These are phyloP conservation scores for Drosophila koepferae DNA, from an alignment of 2,888 invertebrate species.

Conservation along the genomic window DNA sequence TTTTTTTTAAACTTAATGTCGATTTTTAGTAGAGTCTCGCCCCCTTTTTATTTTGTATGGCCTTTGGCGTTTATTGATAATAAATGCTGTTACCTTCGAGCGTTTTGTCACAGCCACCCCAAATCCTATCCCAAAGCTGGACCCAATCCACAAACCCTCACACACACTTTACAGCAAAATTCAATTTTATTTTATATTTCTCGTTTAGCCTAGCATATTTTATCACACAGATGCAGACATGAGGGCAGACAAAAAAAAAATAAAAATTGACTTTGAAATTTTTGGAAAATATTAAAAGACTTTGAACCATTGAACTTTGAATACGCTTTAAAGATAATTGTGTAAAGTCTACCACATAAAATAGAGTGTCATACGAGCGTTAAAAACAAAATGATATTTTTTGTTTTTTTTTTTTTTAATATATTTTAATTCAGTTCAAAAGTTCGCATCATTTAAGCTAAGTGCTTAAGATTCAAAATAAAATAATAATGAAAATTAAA, in stretches of 20 bases:
- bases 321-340: not conserved
- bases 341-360: too few relatives aligned
- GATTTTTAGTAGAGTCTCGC: constrained; percentile 28
- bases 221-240: constrained; percentile 46
- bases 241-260: constrained; percentile 1
- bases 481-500: too few relatives aligned
- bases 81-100: constrained; percentile 49
- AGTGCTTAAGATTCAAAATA: too few relatives aligned
- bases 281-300: not conserved
- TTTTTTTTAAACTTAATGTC: constrained; percentile 29
- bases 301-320: not conserved
- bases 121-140: constrained; percentile 10
- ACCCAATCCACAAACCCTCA: constrained; percentile 6
- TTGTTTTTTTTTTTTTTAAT: too few relatives aligned
- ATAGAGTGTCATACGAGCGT: too few relatives aligned
- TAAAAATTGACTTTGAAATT: constrained; percentile 28
- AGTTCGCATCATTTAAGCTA: too few relatives aligned
- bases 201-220: constrained; percentile 30
- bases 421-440: too few relatives aligned
- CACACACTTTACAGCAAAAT: constrained; percentile 35
- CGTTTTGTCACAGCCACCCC: constrained; percentile 38
- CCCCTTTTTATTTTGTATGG: constrained; percentile 22
- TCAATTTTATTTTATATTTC: constrained; percentile 23
- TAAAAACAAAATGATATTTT: too few relatives aligned
- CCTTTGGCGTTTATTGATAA: constrained; percentile 60